Conservation (phyloP, 2,888 invertebrate genomes). For the Sphaerophoria taeniata region DNA sequence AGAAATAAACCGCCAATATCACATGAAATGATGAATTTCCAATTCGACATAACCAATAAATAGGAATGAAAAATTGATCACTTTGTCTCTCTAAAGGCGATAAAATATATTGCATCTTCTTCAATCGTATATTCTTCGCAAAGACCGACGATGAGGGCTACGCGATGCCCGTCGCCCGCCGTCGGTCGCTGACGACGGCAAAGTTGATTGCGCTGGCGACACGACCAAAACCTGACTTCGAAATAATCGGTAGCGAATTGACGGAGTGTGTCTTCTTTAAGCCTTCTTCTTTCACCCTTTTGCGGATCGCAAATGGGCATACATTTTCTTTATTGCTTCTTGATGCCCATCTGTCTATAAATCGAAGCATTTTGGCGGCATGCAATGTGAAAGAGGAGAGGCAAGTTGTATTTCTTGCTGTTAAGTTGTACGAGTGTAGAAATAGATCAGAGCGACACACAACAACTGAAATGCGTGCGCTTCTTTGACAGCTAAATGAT, state of each 20-base stretch:
- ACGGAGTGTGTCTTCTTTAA: conserved; percentile 45
- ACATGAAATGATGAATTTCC: conserved; percentile 53
- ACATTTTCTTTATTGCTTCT: conserved; percentile 43
- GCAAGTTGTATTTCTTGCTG: conserved; percentile 10
- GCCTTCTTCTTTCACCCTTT: conserved; percentile 31
- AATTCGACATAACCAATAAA: conserved; percentile 56
- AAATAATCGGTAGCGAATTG: conserved; percentile 39
- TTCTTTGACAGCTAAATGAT: conserved; percentile 71
- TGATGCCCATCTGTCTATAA: not conserved
- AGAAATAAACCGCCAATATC: not conserved
- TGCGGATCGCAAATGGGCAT: conserved; percentile 52
- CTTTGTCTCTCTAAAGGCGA: conserved; percentile 69
- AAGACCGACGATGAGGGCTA: too few species aligned
- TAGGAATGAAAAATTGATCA: conserved; percentile 73
- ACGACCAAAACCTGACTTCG: conserved; percentile 39
- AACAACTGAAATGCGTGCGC: conserved; percentile 68
- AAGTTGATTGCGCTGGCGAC: not conserved
- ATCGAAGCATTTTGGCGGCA: not conserved
- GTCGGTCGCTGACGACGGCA: too few species aligned
- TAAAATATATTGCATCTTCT: conserved; percentile 63
- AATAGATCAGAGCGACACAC: conserved; percentile 49
- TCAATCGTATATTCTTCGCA: conserved; percentile 56
- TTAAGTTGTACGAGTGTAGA: conserved; percentile 11
- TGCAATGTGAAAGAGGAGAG: not conserved
- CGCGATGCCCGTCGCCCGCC: too few species aligned